Conservation (phyloP, 2,113 vertebrate genomes). For the Psephotus haematonotus region DNA sequence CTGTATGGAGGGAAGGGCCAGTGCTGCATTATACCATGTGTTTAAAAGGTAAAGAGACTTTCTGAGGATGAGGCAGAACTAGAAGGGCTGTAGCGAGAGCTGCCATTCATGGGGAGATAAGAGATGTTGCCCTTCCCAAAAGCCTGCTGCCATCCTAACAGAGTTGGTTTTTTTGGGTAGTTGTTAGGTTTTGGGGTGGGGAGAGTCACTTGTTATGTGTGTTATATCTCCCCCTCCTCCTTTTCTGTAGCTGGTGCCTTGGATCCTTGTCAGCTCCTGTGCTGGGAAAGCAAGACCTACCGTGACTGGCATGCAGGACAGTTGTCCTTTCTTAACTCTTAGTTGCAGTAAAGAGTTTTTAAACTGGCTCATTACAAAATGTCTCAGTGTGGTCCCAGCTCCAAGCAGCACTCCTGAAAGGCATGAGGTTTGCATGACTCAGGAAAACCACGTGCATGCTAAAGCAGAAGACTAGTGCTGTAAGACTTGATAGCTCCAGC, state of each 20-base stretch:
- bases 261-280: background rate
- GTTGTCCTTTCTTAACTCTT: background rate
- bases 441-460: accelerated
- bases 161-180: background rate
- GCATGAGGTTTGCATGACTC: accelerated
- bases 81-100: background rate
- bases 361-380: background rate
- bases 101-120: background rate
- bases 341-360: background rate
- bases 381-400: background rate
- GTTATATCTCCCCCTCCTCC: too few relatives aligned
- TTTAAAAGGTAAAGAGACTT: background rate
- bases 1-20: background rate
- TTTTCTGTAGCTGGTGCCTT: background rate
- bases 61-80: background rate
- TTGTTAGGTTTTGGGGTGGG: background rate
- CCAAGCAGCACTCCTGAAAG: background rate
- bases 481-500: background rate
- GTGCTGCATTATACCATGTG: accelerated
- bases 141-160: background rate
- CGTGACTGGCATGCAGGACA: accelerated
- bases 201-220: background rate
- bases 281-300: background rate
- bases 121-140: background rate
- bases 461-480: background rate